A percentile compares a stretch with the other conserved stretches of the same genome.
phyloP scores from a whole-genome alignment of 1,140 invertebrate genomes.

The Psix sp. region DNA sequence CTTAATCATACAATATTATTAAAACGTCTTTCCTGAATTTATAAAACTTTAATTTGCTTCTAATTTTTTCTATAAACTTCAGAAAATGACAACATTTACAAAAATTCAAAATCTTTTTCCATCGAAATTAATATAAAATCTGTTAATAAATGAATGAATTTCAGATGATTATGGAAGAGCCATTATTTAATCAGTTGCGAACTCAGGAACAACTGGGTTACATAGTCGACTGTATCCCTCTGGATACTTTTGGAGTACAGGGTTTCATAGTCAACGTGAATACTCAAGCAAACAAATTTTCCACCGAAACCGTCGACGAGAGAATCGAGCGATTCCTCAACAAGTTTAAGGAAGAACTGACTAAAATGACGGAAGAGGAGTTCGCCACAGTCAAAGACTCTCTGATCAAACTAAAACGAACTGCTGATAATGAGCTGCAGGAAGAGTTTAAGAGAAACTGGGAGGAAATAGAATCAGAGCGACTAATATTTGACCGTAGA shows the following conservation, averaged over 20 bases:
- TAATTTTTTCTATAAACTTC: too few species aligned
- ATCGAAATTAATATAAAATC: conserved; percentile 51
- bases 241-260: conserved; percentile 84
- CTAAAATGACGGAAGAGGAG: conserved; percentile 79
- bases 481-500: conserved; percentile 84
- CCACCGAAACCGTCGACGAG: conserved; percentile 83
- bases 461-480: conserved; percentile 81
- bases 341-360: conserved; percentile 23
- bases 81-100: too few species aligned
- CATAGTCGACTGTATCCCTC: conserved; percentile 82
- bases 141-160: conserved; percentile 55
- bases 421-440: conserved; percentile 83
- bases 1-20: too few species aligned
- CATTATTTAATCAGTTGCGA: conserved; percentile 89
- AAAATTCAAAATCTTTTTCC: too few species aligned
- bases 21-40: too few species aligned
- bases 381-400: conserved; percentile 81
- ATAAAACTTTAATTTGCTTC: too few species aligned
- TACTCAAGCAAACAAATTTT: conserved; percentile 85
- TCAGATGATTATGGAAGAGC: conserved; percentile 88
- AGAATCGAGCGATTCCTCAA: conserved; percentile 84
- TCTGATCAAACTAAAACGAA: conserved; percentile 85
- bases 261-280: conserved; percentile 86
- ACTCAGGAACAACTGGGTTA: conserved; percentile 95
- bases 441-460: conserved; percentile 87